Conservation (phyloP, 2,113 vertebrate species). For the Eonycteris spelaea region DNA sequence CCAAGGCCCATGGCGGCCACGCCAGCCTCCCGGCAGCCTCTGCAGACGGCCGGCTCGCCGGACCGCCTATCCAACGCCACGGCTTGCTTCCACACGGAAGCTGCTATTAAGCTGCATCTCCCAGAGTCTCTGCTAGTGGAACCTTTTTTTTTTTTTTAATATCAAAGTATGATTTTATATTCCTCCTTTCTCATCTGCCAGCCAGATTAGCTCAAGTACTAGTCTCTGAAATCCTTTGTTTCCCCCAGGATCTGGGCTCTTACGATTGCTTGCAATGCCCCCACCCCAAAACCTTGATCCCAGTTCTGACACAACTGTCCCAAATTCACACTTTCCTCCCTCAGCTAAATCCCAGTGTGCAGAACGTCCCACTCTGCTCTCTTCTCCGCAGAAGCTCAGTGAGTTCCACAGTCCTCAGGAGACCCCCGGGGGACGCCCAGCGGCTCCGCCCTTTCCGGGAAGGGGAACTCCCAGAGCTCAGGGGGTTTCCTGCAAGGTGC, state of each 20-base stretch:
- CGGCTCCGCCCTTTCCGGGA: no score
- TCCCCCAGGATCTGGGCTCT: neutral
- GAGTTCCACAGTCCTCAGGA: no score
- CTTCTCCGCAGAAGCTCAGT: neutral
- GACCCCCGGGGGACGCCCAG: neutral
- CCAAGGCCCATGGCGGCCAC: fast-evolving
- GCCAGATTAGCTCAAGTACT: neutral
- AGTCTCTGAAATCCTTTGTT: neutral
- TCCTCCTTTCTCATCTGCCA: neutral
- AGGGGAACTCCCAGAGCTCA: neutral
- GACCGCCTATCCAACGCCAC: no score
- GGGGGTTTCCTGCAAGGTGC: neutral
- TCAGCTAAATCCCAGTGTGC: no score
- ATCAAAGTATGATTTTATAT: neutral
- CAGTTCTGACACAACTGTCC: neutral
- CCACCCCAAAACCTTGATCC: no score
- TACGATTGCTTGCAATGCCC: neutral
- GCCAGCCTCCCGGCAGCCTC: neutral
- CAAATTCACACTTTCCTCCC: neutral
- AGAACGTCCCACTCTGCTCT: fast-evolving
- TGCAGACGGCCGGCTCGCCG: neutral
- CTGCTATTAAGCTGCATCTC: neutral
- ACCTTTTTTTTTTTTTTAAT: neutral
- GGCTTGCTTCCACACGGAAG: neutral
- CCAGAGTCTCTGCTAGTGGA: neutral